Evolutionary conservation across 2,113 vertebrate genomes (phyloP), one percentile per base, ranked within the genome.

Genomic region (Catharus bicknelli): DNA sequence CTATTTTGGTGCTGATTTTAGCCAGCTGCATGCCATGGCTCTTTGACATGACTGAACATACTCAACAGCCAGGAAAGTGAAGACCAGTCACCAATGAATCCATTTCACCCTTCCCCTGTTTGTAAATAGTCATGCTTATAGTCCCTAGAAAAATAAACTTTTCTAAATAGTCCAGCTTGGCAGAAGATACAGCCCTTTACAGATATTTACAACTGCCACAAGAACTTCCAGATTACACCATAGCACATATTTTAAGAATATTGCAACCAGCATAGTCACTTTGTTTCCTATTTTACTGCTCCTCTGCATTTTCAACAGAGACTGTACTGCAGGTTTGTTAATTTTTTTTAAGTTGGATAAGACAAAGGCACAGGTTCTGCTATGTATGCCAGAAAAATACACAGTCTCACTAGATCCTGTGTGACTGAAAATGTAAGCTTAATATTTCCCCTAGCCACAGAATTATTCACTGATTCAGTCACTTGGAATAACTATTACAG

Each of bases 161-260:
- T 17, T 25, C 16, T 30, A 10, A 64, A 25, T 2, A 74, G 15
- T 51, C 25, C 22, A 62, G 8, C 21, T 21, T 73, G 34, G 43
- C 43, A 73, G 26, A 84, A 61, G 29, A 69, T 34, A 53, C 47
- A 67, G 10, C 3, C 40, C 18, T 57, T 22, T 21, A 38, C 5
- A 68, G 57, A n/a, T 11, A 45, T 36, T 66, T 51, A 73, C 38
- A 80, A 19, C 30, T 7, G 5, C 29, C 36, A 62, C 25, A 61
- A 69, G 20, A 77, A 43, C 20, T 34, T 69, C 20, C 11, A 64
- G 67, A 14, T 57, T 32, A 53, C 8, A 54, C 4, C 16, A 43
- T 0, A 0, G 7, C 18, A 19, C 1, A 0, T 11, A 23, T 51
- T 87, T 50, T 40, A 83, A 73, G 30, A 36, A 34, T 10, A 40